Base-by-base conservation (phyloP, 2,113 vertebrate genomes). In the Pluvialis apricaria region DNA sequence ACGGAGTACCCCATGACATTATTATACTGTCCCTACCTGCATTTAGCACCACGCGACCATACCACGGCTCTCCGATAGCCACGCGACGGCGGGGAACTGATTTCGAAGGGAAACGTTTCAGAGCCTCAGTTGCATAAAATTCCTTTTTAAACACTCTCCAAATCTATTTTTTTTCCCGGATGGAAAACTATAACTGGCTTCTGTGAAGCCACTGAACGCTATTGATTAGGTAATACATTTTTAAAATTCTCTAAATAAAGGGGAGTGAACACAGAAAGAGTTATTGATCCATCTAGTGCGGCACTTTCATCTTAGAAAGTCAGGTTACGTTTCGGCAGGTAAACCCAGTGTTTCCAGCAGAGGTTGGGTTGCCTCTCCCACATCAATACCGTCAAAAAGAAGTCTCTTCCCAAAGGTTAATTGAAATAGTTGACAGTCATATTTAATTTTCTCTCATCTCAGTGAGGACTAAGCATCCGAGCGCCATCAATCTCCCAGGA, bases 51-150 rank as follows among this genome's bases (percentile, higher is more conserved):
- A 2, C 1, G 3, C 11, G 3, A 42, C 20, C 31, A 4, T 4
- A 3, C 19, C 10, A 1, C 2, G 13, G 13, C 32, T 13, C 47
- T 8, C 66, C 3, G 22, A 25, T 11, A 32, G 44, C 34, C 31
- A 61, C 0, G 11, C 54, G 19, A 22, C 3, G 4, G 54, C 5
- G 5, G 10, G 26, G 4, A 13, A 29, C n/a, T 1, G 17, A 31
- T 54, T 78, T 60, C 4, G 0, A 52, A 60, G 42, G 42, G 58
- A 60, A 72, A 52, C 1, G n/a, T 71, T 78, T n/a, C 49, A 13
- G 57, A 13, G 57, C 36, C 62, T 51, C 57, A 21, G 21, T 19
- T 29, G 34, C 20, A 24, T n/a, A 47, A 71, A 52, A 78, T n/a
- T 38, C 6, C 9, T 52, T 52, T 62, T 73, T 32, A 54, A 55